These are phyloP conservation scores for Tanypteryx hageni DNA, from an alignment of 2,888 invertebrate species.

Conservation along the genomic window DNA sequence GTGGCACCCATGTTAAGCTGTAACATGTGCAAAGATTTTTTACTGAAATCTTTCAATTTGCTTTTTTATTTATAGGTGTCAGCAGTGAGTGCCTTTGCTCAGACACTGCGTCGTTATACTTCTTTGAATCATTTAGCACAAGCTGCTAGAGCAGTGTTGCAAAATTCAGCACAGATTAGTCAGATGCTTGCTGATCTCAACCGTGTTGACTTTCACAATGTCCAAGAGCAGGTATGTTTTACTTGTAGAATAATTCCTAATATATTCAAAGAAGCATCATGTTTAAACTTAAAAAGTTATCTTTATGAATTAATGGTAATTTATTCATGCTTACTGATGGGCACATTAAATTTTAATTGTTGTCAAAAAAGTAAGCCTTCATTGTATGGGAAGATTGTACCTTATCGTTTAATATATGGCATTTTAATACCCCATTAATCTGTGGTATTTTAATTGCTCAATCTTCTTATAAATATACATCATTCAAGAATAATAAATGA, in stretches of 20 bases:
- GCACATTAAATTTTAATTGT: too few species aligned
- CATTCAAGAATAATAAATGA: too few species aligned
- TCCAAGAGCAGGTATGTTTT: constrained; percentile 84
- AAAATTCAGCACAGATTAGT: constrained; percentile 95
- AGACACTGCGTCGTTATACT: constrained; percentile 96
- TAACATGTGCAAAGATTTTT: background rate
- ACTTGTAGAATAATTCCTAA: background rate
- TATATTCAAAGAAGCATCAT: too few species aligned
- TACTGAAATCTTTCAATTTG: constrained; percentile 18
- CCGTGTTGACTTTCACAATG: constrained; percentile 98
- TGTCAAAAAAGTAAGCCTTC: too few species aligned
- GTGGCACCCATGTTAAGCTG: constrained; percentile 55
- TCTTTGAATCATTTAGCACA: constrained; percentile 97
- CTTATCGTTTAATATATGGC: too few species aligned
- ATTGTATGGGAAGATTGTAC: too few species aligned
- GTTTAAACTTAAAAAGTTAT: too few species aligned
- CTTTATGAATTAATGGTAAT: too few species aligned
- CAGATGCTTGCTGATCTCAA: constrained; percentile 98
- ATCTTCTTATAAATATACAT: too few species aligned
- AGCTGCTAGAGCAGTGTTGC: constrained; percentile 96
- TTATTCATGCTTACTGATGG: too few species aligned
- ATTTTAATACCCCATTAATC: too few species aligned
- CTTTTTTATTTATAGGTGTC: constrained; percentile 76
- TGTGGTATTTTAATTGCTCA: too few species aligned
- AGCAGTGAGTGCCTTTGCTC: constrained; percentile 94